Evolutionary conservation across 2,113 vertebrate genomes (phyloP), one percentile per base, ranked within the genome.

Genomic region (Clarias magur): DNA sequence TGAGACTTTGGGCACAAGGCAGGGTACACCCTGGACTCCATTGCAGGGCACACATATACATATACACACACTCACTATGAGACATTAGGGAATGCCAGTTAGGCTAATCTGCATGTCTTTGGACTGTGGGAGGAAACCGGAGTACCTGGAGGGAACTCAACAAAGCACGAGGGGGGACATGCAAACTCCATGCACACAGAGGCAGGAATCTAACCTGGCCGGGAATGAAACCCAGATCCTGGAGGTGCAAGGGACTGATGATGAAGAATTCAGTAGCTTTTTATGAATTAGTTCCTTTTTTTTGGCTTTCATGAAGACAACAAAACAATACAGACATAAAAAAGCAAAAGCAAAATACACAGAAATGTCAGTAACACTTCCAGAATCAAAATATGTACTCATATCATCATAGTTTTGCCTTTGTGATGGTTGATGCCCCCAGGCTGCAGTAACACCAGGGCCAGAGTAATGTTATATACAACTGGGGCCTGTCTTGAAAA

Each of bases 391-490:
- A 60, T 17, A 7, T 42, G 12, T 4, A 53, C 73, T 53, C 42
- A 53, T 76, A 53, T 57, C 16, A 21, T 30, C 16, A 59, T 4
- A 10, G 8, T 59, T 80, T 59, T 57, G 76, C n/a, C 79, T 80
- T 38, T 59, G 60, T 59, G 9, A 80, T 60, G 56, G 57, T 60
- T 4, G 10, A 38, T 60, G 27, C 27, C 56, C 60, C 4, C 56
- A 60, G 78, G 56, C 54, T 38, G 56, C 27, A 80, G 54, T 25
- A 57, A 30, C 53, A 57, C n/a, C 54, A 17, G 53, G 54, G 16
- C 76, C 15, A 80, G 38, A 80, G 13, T 60, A 60, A 60, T 30
- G 76, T 57, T 80, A 59, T 16, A 80, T 80, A 34, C 56, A 80
- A 60, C 56, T 38, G 21, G 79, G 56, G 9, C 17, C 27, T 60